Evolutionary conservation across 2,797 vertebrate species (phyloP).

Genomic region (Sebastes vulpes): DNA sequence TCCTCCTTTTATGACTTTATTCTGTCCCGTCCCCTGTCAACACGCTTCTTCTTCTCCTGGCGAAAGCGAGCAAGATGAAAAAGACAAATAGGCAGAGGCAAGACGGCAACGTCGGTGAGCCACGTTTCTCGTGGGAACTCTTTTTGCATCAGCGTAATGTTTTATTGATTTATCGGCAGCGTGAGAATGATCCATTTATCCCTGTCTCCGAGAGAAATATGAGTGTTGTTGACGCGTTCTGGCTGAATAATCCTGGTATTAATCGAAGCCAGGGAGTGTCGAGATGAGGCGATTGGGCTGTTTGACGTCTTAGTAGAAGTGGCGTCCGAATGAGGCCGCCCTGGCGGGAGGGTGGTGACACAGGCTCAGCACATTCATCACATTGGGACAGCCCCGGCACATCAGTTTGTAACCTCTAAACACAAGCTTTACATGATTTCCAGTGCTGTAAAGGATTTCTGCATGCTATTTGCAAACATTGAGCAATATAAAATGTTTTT

Average conservation of each 20-base stretch:
- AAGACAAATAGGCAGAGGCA: constrained; percentile 26
- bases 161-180: constrained; percentile 83
- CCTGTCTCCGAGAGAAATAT: constrained; percentile 72
- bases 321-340: constrained; percentile 21
- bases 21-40: constrained; percentile 1
- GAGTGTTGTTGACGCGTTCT: constrained; percentile 66
- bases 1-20: constrained; percentile 18
- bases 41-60: background rate
- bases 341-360: background rate
- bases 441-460: background rate
- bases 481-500: background rate
- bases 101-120: background rate
- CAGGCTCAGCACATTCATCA: background rate
- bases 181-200: constrained; percentile 76
- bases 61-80: constrained; percentile 36
- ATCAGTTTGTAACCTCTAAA: background rate
- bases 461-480: background rate
- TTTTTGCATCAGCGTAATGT: constrained; percentile 75
- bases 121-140: constrained; percentile 63
- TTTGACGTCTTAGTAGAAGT: constrained; percentile 33
- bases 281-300: constrained; percentile 48
- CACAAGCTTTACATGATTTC: background rate
- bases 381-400: background rate
- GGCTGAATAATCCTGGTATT: constrained; percentile 72
- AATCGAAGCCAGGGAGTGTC: constrained; percentile 70